Conservation (phyloP, 2,797 vertebrate genomes). For the Hephaestus fuliginosus region DNA sequence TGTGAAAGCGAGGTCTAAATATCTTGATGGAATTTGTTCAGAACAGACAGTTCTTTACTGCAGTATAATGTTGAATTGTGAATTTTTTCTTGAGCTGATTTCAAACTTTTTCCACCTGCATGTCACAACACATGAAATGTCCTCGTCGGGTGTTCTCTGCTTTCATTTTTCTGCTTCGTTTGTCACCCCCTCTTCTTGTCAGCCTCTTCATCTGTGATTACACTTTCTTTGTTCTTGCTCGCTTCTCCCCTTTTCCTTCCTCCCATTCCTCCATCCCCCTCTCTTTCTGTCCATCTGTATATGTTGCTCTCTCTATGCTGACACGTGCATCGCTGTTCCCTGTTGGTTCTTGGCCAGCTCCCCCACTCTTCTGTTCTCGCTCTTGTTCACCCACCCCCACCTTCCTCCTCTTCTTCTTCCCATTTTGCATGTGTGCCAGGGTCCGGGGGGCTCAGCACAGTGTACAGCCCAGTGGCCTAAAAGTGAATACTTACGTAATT, state of each 20-base stretch:
- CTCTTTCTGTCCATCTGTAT: slow-evolving; percentile 65
- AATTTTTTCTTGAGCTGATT: slow-evolving; percentile 4
- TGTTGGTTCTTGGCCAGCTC: slow-evolving; percentile 75
- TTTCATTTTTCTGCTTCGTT: neutral
- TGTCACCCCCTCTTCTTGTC: slow-evolving; percentile 23
- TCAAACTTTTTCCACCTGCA: slow-evolving; percentile 8
- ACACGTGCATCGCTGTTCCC: slow-evolving; percentile 67
- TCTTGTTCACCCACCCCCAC: slow-evolving; percentile 65
- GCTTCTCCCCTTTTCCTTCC: slow-evolving; percentile 36
- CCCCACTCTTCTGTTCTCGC: slow-evolving; percentile 63
- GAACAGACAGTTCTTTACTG: neutral
- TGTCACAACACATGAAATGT: neutral
- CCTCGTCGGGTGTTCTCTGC: neutral
- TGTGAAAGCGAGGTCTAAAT: neutral
- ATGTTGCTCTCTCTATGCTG: slow-evolving; percentile 60
- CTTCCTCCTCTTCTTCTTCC: slow-evolving; percentile 62
- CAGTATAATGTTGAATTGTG: neutral
- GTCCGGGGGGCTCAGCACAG: slow-evolving; percentile 77
- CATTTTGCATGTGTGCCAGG: slow-evolving; percentile 81
- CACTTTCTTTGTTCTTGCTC: slow-evolving; percentile 60
- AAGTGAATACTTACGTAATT: slow-evolving; percentile 88
- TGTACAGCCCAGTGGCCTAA: slow-evolving; percentile 85
- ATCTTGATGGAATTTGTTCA: slow-evolving; percentile 4
- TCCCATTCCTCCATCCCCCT: slow-evolving; percentile 57
- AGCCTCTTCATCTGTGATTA: slow-evolving; percentile 53